Evolutionary conservation across 2,888 invertebrate genomes (phyloP).

Genomic region (Pristionchus japonicus): DNA sequence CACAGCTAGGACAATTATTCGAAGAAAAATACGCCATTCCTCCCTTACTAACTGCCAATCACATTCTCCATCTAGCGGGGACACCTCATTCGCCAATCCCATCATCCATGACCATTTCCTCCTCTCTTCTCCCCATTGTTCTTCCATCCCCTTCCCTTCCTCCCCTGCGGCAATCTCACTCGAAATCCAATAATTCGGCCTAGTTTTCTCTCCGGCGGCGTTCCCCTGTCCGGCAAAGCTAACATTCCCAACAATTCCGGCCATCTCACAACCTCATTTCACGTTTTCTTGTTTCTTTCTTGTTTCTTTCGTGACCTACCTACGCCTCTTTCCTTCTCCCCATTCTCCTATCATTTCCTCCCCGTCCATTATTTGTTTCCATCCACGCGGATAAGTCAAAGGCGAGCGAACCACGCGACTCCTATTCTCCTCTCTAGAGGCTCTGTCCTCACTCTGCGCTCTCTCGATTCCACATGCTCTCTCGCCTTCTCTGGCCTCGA

Average conservation of each 20-base stretch:
- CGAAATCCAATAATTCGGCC: slow-evolving; percentile 29
- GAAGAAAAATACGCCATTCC: no score
- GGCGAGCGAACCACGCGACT: not conserved
- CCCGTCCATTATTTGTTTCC: slow-evolving; percentile 38
- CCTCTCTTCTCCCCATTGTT: not conserved
- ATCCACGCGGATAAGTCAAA: slow-evolving; percentile 23
- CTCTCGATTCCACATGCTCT: not conserved
- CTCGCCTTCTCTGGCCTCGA: not conserved
- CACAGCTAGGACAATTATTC: no score
- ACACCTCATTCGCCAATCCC: not conserved
- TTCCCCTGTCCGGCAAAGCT: not conserved
- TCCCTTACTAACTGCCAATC: not conserved
- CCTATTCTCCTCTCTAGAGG: not conserved
- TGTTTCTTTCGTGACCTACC: not conserved
- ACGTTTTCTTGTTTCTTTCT: not conserved
- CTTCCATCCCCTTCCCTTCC: not conserved
- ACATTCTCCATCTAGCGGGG: not conserved
- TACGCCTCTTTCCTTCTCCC: not conserved
- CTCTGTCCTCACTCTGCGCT: not conserved
- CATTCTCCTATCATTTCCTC: slow-evolving; percentile 18
- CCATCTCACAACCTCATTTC: not conserved
- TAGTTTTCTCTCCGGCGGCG: not conserved
- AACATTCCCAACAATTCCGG: not conserved
- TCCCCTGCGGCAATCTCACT: not conserved
- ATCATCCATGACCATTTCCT: not conserved